A percentile compares a stretch with the other conserved stretches of the same genome.
phyloP scores from a whole-genome alignment of 2,797 vertebrate species.

The Melanotaenia boesemani region DNA sequence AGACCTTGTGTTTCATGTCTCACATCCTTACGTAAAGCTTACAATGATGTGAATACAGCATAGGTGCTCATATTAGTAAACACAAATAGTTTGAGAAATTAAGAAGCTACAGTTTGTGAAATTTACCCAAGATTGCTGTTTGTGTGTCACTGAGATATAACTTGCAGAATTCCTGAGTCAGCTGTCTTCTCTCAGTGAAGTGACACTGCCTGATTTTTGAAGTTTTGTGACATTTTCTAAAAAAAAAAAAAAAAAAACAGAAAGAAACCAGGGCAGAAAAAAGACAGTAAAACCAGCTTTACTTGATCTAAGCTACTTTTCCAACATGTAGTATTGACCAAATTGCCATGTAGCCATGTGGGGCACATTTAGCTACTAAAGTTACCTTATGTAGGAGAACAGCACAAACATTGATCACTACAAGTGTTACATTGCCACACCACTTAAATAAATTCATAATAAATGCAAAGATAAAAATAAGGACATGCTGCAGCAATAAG shows the following conservation, averaged over 20 bases:
- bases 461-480: neutral
- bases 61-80: conserved; percentile 22
- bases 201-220: conserved; percentile 17
- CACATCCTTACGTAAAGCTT: neutral
- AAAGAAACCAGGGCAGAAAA: neutral
- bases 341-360: neutral
- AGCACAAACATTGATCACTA: neutral
- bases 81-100: conserved; percentile 24
- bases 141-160: conserved; percentile 18
- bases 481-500: neutral
- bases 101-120: conserved; percentile 39
- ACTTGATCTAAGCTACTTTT: neutral
- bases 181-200: conserved; percentile 47
- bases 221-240: neutral
- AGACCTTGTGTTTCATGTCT: neutral
- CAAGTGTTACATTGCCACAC: neutral
- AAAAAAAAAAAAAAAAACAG: neutral
- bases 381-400: neutral
- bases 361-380: neutral
- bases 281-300: neutral
- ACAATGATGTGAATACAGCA: neutral
- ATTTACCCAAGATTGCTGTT: conserved; percentile 31
- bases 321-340: neutral
- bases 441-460: conserved; percentile 7
- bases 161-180: conserved; percentile 50